phyloP scores from a whole-genome alignment of 2,888 invertebrate genomes.

The Lutraria lutraria region DNA sequence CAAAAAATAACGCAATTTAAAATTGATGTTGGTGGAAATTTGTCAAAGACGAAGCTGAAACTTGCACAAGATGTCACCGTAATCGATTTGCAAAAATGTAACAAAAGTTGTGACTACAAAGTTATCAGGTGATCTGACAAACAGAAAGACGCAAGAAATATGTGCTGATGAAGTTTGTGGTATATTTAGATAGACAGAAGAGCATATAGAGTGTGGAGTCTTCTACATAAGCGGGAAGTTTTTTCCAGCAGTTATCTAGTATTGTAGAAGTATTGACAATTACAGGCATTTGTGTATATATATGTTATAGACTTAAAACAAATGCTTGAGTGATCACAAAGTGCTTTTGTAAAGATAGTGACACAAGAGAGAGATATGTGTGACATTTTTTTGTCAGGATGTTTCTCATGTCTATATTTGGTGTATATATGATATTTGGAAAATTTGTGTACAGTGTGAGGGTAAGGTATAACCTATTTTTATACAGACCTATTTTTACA shows the following conservation, averaged over 20 bases:
- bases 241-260: neutral
- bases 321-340: slow-evolving; percentile 22
- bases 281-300: slow-evolving; percentile 9
- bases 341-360: slow-evolving; percentile 25
- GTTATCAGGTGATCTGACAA: slow-evolving; percentile 1
- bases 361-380: neutral
- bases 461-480: slow-evolving; percentile 68
- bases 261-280: neutral
- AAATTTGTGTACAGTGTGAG: slow-evolving; percentile 40
- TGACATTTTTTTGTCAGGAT: neutral
- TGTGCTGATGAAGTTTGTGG: neutral
- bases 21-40: neutral
- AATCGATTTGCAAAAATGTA: too few species aligned
- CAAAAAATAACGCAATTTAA: neutral
- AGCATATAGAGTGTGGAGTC: neutral
- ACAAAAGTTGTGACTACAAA: neutral
- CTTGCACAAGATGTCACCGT: neutral
- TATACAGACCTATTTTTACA: slow-evolving; percentile 74
- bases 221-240: neutral
- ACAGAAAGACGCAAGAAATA: neutral
- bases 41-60: neutral
- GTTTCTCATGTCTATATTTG: neutral
- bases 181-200: neutral
- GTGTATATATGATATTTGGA: slow-evolving; percentile 56
- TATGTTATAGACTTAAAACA: neutral